Conservation (phyloP, 2,797 vertebrate genomes). For the Sebastes hubbsi region DNA sequence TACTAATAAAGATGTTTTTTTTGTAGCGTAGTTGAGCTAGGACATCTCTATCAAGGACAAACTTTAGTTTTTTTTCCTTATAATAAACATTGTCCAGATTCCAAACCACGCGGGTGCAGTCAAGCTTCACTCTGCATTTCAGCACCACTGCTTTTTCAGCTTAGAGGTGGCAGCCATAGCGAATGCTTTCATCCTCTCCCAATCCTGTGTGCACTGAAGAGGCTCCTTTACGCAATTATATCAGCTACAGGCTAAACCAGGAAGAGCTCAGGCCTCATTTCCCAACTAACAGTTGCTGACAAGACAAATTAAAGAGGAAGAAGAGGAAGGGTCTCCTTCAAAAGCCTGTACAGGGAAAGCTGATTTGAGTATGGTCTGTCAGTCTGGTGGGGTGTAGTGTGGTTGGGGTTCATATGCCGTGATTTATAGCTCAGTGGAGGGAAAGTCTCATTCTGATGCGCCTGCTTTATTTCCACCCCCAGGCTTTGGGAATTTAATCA, state of each 20-base stretch:
- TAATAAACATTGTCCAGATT: constrained; percentile 31
- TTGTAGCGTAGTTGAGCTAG: neutral
- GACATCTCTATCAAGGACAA: neutral
- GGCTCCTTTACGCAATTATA: constrained; percentile 72
- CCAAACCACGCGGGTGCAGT: constrained; percentile 7
- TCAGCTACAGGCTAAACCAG: constrained; percentile 69
- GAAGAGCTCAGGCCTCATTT: constrained; percentile 69
- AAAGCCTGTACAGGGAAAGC: constrained; percentile 36
- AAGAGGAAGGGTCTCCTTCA: constrained; percentile 37
- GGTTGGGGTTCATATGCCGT: neutral
- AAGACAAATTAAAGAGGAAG: constrained; percentile 59
- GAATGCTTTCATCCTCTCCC: constrained; percentile 62
- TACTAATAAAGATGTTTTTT: neutral
- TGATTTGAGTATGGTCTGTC: constrained; percentile 42
- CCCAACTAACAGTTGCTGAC: constrained; percentile 72
- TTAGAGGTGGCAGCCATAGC: constrained; percentile 45
- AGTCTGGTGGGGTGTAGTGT: neutral
- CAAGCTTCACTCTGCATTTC: constrained; percentile 23
- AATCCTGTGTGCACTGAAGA: constrained; percentile 61
- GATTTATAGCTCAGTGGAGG: constrained; percentile 33
- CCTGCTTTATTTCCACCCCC: constrained; percentile 32
- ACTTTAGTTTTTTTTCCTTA: neutral
- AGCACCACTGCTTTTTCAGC: constrained; percentile 48
- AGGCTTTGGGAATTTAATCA: constrained; percentile 69
- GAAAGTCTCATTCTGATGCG: constrained; percentile 34